Evolutionary conservation across 2,113 vertebrate genomes (phyloP), one percentile per base, ranked within the genome.

Genomic region (Microcebus lehilahytsara): DNA sequence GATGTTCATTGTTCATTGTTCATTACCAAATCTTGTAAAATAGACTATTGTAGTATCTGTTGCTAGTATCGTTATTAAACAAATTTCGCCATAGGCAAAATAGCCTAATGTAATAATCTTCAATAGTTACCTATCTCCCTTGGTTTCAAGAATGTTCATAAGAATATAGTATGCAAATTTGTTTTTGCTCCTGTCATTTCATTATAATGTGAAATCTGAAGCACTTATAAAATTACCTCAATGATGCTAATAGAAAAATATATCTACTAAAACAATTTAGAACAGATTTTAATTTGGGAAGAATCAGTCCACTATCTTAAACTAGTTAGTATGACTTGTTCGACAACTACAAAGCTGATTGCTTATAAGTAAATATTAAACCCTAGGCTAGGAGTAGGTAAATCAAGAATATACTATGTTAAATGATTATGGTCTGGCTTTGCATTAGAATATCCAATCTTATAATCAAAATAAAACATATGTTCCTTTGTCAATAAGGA

Each of bases 401-500:
- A 93, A 89, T 95, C 92, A 92, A 95, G 25, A 42, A 64, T 97
- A 46, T 69, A 58, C 67, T 37, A 74, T 6, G 69, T 97, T 69
- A 97, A 96, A 94, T 88, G 19, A 72, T 91, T 97, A 11, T 98
- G 96, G 92, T 98, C 97, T 98, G 97, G 86, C 97, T 98, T 97
- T 97, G 32, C 95, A 85, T 78, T 81, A 96, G 75, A 96, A 66
- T 72, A 98, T 96, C 92, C 97, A 92, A 95, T 98, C 98, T 98
- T 79, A 3, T 96, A 85, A 93, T 64, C 96, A 94, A 98, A 98
- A 97, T 94, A 91, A 94, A 98, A 97, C 80, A 89, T 93, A 66
- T 94, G 87, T 96, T 98, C 97, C 46, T 95, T 94, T 98, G 95
- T 98, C 97, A 97, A 97, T 98, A 98, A 98, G 96, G 96, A 98